These are phyloP conservation scores for Strigops habroptila DNA, from an alignment of 2,113 vertebrate species.

Conservation along the genomic window DNA sequence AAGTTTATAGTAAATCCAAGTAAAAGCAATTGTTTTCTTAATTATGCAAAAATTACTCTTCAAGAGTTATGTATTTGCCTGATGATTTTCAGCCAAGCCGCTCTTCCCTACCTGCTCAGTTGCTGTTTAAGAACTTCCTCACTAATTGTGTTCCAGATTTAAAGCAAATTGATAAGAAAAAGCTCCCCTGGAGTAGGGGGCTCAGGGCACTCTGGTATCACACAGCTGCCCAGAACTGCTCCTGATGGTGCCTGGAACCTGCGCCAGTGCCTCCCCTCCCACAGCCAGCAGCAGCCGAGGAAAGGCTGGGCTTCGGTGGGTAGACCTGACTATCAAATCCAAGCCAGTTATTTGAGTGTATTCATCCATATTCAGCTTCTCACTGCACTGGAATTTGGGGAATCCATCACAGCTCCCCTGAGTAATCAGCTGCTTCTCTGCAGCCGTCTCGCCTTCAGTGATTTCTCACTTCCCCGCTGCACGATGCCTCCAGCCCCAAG, in stretches of 20 bases:
- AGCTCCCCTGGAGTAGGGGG: accelerated
- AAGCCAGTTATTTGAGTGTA: not conserved
- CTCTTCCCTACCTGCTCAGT: not conserved
- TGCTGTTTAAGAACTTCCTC: not conserved
- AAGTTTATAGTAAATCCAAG: not conserved
- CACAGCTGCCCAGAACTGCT: not conserved
- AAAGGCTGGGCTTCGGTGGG: constrained; percentile 22
- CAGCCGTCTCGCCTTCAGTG: not conserved
- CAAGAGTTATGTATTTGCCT: not conserved
- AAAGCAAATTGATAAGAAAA: not conserved
- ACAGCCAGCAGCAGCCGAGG: accelerated
- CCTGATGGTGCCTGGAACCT: not conserved
- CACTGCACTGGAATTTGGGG: not conserved
- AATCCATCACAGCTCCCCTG: not conserved
- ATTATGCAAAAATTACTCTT: not conserved
- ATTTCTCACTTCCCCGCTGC: constrained; percentile 35
- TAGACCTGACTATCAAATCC: constrained; percentile 35
- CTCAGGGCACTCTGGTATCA: accelerated
- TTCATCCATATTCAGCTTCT: constrained; percentile 25
- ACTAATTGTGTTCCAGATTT: not conserved
- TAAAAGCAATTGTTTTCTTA: not conserved
- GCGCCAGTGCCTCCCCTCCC: accelerated
- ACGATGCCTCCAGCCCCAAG: not conserved
- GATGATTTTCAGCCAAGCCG: not conserved
- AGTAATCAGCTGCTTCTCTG: not conserved